These are phyloP conservation scores for Strigamia crassipes DNA, from an alignment of 2,888 invertebrate genomes.

Conservation along the genomic window DNA sequence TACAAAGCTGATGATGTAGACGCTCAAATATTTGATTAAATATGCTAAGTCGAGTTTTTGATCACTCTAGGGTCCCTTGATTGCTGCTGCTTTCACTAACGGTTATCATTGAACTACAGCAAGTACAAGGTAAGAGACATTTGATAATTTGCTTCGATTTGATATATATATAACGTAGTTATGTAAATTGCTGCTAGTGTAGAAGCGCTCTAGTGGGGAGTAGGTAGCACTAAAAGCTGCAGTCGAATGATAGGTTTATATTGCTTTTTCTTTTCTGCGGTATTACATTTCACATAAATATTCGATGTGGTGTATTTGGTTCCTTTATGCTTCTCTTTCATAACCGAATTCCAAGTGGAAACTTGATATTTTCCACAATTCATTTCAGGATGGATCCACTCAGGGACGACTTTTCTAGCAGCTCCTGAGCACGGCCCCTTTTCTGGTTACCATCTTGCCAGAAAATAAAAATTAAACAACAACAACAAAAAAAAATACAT, in stretches of 20 bases:
- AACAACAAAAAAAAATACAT: not conserved
- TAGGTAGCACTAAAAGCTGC: not conserved
- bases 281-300: not conserved
- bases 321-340: not conserved
- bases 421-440: constrained; percentile 29
- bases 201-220: not conserved
- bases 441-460: constrained; percentile 42
- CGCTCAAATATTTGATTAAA: not conserved
- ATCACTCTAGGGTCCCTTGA: constrained; percentile 81
- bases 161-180: too few species aligned
- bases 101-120: constrained; percentile 82
- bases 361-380: not conserved
- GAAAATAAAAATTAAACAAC: not conserved
- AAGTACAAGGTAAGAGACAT: constrained; percentile 38
- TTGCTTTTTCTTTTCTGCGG: not conserved
- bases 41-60: not conserved
- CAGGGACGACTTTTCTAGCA: constrained; percentile 44
- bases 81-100: constrained; percentile 98
- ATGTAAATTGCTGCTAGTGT: too few species aligned
- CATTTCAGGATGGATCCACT: constrained; percentile 43
- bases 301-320: not conserved
- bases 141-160: not conserved
- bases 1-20: not conserved
- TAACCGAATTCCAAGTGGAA: not conserved
- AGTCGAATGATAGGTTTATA: not conserved